phyloP scores from a whole-genome alignment of 64 coral and sea anemone genomes.

The Cladopsammia gracilis region DNA sequence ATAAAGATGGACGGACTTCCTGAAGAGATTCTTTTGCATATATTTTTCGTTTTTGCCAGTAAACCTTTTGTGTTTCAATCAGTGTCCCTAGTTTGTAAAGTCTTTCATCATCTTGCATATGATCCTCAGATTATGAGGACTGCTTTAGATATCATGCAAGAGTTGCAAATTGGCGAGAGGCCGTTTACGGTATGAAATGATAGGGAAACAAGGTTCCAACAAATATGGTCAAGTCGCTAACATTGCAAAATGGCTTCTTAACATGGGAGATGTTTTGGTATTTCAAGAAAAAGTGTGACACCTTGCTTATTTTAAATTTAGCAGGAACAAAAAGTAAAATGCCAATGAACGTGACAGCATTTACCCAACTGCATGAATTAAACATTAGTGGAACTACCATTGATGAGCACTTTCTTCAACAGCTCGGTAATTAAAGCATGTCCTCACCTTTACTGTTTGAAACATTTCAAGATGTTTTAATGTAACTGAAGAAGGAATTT shows the following conservation, averaged over 20 bases:
- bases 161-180: not conserved
- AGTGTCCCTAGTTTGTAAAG: not conserved
- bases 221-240: not conserved
- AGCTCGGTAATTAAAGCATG: not conserved
- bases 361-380: not conserved
- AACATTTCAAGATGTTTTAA: slow-evolving; percentile 18
- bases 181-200: not conserved
- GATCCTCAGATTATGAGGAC: not conserved
- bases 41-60: not conserved
- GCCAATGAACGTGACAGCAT: not conserved
- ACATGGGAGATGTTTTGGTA: not conserved
- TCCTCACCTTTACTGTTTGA: not conserved
- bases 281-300: not conserved
- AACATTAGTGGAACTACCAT: not conserved
- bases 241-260: not conserved
- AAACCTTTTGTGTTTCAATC: not conserved
- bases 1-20: not conserved
- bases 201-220: not conserved
- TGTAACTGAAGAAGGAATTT: no score
- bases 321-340: not conserved
- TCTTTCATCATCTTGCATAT: not conserved
- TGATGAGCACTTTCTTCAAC: not conserved
- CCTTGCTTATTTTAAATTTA: not conserved
- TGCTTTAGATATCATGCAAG: not conserved
- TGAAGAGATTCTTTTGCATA: not conserved